Evolutionary conservation across 2,113 vertebrate species (phyloP), one percentile per base, ranked within the genome.

Genomic region (Grallaria varia): DNA sequence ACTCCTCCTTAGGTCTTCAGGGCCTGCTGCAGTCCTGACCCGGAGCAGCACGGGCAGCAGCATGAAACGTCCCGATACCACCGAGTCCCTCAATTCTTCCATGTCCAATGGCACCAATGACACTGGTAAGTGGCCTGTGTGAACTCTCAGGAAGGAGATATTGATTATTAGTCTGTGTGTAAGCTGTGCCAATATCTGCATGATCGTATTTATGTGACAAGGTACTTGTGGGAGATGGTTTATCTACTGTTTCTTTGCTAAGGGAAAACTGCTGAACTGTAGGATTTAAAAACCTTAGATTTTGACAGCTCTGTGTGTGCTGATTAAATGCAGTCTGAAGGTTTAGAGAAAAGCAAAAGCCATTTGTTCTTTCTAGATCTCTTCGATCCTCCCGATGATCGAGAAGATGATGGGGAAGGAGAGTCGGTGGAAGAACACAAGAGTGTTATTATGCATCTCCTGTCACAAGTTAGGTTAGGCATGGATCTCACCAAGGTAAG

Each of bases 401-500:
- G 98, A 60, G 99, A 99, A 39, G 99, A 99, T 12, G 99, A 99
- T 2, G 98, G 97, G 8, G 99, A 99, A 90, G 98, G 99, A 2
- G 99, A 99, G 74, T 99, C 99, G 0, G 99, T 99, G 96, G 99
- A 99, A 96, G 99, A 99, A 97, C 99, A 99, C 96, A 99, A 99
- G 97, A 99, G 99, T 42, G 99, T 99, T 53, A 99, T 99, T 96
- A 99, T 99, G 99, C 99, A 99, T 93, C 98, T 99, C 20, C 96
- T 99, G 84, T 99, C 99, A 62, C 99, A 99, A 97, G 99, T 99
- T 84, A 98, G 99, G 68, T 94, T 99, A 89, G 99, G 99, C 72
- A 99, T 99, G 99, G 99, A 99, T 95, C 99, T 99, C 76, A 99
- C 99, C 3, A 99, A 99, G 99, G 99, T 99, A 97, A 97, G 80